Evolutionary conservation across 64 coral and sea anemone genomes (phyloP).

Genomic region (Pachyseris speciosa): DNA sequence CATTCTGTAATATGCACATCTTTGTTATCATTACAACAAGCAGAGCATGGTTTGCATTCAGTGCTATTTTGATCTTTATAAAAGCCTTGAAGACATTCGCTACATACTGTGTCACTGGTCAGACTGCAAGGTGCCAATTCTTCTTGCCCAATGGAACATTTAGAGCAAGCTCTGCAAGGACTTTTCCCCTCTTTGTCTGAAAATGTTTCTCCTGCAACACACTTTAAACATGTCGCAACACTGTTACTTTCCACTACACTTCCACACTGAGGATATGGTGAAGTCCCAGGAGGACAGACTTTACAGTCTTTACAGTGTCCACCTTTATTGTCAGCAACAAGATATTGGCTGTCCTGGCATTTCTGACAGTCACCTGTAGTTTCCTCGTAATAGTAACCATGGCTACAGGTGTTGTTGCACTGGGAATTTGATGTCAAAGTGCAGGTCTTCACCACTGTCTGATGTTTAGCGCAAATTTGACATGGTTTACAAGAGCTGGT

Average conservation of each 20-base stretch:
- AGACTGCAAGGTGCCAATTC: conserved; percentile 27
- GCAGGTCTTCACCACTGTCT: conserved; percentile 33
- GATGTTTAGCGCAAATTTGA: neutral
- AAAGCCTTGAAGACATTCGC: conserved; percentile 46
- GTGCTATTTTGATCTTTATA: neutral
- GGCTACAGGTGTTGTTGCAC: conserved; percentile 1
- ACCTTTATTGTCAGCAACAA: conserved; percentile 2
- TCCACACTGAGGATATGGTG: conserved; percentile 20
- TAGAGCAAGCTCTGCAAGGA: conserved; percentile 36
- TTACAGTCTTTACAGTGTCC: conserved; percentile 13
- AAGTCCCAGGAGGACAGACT: neutral
- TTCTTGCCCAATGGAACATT: conserved; percentile 48
- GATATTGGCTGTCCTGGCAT: conserved; percentile 47
- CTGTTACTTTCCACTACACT: conserved; percentile 9
- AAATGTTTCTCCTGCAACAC: conserved; percentile 30
- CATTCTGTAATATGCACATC: conserved; percentile 48
- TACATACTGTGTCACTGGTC: conserved; percentile 64
- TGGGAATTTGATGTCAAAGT: conserved; percentile 2
- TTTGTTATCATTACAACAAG: conserved; percentile 40
- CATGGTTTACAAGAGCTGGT: conserved; percentile 23
- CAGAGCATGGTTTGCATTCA: conserved; percentile 49
- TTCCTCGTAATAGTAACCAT: conserved; percentile 25
- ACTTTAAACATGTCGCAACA: conserved; percentile 1
- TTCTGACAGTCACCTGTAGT: conserved; percentile 2
- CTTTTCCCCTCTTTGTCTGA: neutral